Evolutionary conservation across 2,113 vertebrate species (phyloP).

Genomic region (Glaucidium brasilianum): DNA sequence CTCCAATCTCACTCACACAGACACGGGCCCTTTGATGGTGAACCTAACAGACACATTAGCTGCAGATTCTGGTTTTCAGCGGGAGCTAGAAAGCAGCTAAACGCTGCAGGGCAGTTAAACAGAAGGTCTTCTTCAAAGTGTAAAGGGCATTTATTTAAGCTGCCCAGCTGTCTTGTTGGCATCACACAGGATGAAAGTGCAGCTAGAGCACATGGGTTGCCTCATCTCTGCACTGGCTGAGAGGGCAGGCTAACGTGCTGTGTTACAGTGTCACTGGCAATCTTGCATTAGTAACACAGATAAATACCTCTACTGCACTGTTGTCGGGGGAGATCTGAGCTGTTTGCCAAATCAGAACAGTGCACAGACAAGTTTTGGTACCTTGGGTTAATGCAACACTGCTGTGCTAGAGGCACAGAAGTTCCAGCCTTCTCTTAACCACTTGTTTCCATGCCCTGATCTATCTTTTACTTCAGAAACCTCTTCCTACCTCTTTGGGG

Average conservation of each 20-base stretch:
- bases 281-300: not conserved
- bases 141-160: not conserved
- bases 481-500: not conserved
- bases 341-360: not conserved
- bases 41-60: not conserved
- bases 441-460: not conserved
- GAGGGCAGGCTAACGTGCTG: not conserved
- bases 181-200: not conserved
- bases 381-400: not conserved
- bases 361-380: not conserved
- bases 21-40: not conserved
- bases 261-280: not conserved
- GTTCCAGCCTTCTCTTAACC: not conserved
- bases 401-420: not conserved
- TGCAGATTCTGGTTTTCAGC: not conserved
- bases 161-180: constrained; percentile 3
- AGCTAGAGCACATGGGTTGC: not conserved
- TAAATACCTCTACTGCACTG: not conserved
- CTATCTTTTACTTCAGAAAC: not conserved
- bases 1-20: not conserved
- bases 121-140: constrained; percentile 13
- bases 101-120: not conserved
- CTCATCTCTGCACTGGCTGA: not conserved
- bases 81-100: not conserved
- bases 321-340: not conserved